phyloP scores from a whole-genome alignment of 2,888 invertebrate genomes.

The Tyria jacobaeae region DNA sequence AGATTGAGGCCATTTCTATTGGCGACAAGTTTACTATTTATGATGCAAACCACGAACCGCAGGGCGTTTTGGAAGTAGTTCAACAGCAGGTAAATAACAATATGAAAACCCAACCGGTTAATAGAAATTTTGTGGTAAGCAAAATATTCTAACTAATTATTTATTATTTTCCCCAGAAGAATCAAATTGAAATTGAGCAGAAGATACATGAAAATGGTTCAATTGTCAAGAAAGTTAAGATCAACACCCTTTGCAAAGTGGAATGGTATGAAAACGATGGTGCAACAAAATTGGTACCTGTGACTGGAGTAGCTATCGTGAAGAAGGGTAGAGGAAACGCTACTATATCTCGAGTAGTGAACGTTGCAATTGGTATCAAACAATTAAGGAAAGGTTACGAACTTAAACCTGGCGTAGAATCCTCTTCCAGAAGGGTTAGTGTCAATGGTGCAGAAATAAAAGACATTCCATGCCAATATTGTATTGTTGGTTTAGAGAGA shows the following conservation, averaged over 20 bases:
- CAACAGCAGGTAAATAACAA: slow-evolving; percentile 86
- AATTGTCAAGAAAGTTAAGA: slow-evolving; percentile 88
- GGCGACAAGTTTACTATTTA: slow-evolving; percentile 91
- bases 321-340: slow-evolving; percentile 84
- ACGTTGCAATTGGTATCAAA: slow-evolving; percentile 86
- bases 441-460: slow-evolving; percentile 88
- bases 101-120: background rate
- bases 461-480: slow-evolving; percentile 89
- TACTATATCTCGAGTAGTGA: slow-evolving; percentile 83
- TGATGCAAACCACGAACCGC: slow-evolving; percentile 89
- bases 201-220: slow-evolving; percentile 75
- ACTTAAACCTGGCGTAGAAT: slow-evolving; percentile 88
- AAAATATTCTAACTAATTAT: background rate
- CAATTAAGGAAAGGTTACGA: slow-evolving; percentile 86
- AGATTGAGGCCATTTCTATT: slow-evolving; percentile 88
- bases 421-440: slow-evolving; percentile 87
- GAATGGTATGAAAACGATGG: slow-evolving; percentile 89
- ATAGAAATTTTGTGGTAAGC: background rate
- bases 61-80: slow-evolving; percentile 89
- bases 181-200: slow-evolving; percentile 81
- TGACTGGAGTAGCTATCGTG: slow-evolving; percentile 87
- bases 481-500: slow-evolving; percentile 88
- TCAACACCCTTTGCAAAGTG: slow-evolving; percentile 88
- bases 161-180: slow-evolving; percentile 69
- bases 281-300: slow-evolving; percentile 86